These are phyloP conservation scores for Gastrophysa polygoni DNA, from an alignment of 2,888 invertebrate species.

Conservation along the genomic window DNA sequence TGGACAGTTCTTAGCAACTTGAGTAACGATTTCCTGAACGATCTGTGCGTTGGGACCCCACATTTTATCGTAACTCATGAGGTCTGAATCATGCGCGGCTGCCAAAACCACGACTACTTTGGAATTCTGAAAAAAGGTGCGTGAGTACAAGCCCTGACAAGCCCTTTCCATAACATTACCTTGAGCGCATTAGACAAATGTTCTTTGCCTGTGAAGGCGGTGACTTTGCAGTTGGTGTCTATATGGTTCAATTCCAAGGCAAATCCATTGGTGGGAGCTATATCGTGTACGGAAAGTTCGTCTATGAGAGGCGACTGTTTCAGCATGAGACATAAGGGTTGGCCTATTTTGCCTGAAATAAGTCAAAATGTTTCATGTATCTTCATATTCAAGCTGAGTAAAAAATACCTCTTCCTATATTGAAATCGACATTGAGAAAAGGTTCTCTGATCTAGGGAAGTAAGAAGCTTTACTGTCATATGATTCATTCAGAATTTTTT, in stretches of 20 bases:
- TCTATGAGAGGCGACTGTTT: conserved; percentile 65
- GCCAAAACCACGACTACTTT: conserved; percentile 52
- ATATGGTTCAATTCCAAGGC: conserved; percentile 58
- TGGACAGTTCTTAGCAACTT: conserved; percentile 46
- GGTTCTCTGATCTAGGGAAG: too few relatives aligned
- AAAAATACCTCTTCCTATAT: too few relatives aligned
- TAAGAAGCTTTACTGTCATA: too few relatives aligned
- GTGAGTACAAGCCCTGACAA: too few relatives aligned
- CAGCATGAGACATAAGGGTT: conserved; percentile 63
- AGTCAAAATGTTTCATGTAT: too few relatives aligned
- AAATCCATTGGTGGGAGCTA: conserved; percentile 51
- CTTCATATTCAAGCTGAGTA: too few relatives aligned
- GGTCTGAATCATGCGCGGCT: conserved; percentile 38
- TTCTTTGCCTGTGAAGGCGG: conserved; percentile 45
- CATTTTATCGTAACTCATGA: conserved; percentile 41
- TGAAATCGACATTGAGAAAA: too few relatives aligned
- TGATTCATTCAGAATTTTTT: too few relatives aligned
- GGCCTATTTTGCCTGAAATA: conserved; percentile 59
- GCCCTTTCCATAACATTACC: conserved; percentile 37
- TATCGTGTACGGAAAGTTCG: conserved; percentile 66
- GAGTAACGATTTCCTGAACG: conserved; percentile 45
- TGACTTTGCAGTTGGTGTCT: conserved; percentile 59
- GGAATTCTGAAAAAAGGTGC: conserved; percentile 39
- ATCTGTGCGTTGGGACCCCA: conserved; percentile 50
- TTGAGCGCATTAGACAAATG: conserved; percentile 49